Evolutionary conservation across 53 echinoderm and acorn worm species (phyloP), one percentile per base, ranked within the genome.

Genomic region (Crossaster papposus): DNA sequence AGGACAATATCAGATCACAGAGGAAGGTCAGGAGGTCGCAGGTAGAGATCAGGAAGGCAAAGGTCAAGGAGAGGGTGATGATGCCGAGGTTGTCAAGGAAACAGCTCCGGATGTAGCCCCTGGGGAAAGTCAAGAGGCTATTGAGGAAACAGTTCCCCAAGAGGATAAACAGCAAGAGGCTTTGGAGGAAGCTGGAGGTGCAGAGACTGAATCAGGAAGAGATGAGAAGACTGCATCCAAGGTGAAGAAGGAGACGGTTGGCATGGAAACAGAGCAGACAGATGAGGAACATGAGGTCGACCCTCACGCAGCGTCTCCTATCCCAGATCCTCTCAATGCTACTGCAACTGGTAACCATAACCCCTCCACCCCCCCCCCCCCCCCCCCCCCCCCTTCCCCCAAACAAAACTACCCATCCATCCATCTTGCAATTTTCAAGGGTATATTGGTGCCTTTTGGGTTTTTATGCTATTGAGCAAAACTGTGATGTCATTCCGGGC

Each of bases 291-390:
- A 94, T 91, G 95, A 96, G 51, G 90, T 89, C 24, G 97, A 97
- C 58, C 94, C 96, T 7, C 93, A 98, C 70, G 94, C 98, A 37
- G 64, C 87, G 2, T 96, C 98, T 20, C 98, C 98, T 4, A 80
- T 85, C 33, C 97, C 97, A 20, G 84, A 83, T 51, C 85, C 89
- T 51, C 84, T 90, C 70, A 94, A 94, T 89, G 94, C 97, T 14
- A 97, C 97, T n/a, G 95, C 97, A 33, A 95, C 97, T 90, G 97
- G 97, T 97, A 86, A 83, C 81, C 38, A n/a, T n/a, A n/a, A n/a
- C n/a, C n/a, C n/a, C n/a, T n/a, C n/a, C n/a, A n/a, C n/a, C n/a
- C n/a, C n/a, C n/a, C n/a, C n/a, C 30, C 22, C 20, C 51, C 37
- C 22, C 51, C 36, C 22, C 65, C 28, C 36, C 26, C 44, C 53